Evolutionary conservation across 2,888 invertebrate genomes (phyloP), one percentile per base, ranked within the genome.

Genomic region (Stomorhina lunata): DNA sequence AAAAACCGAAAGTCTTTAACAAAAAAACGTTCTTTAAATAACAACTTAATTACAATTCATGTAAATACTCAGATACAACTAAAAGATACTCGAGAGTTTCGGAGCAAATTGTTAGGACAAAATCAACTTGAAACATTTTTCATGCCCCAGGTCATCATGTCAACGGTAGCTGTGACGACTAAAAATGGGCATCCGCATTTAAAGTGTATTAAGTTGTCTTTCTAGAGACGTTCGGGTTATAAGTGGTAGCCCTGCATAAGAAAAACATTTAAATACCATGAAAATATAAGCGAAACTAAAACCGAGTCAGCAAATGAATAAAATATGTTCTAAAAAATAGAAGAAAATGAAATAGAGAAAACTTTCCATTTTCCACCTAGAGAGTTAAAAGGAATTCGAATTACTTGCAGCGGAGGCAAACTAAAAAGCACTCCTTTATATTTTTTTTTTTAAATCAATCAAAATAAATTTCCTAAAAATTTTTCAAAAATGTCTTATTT

Each of bases 21-120:
- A 55, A 10, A 7, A 32, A 69, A 57, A 22, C 40, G 2, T 69
- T 37, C 59, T 48, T 61, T 37, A 63, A 63, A 73, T 53, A 63
- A 73, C 63, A 73, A 53, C 37, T 63, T 53, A 53, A 73, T 72
- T 72, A 61, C 34, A 50, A 25, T 25, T 59, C 34, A 25, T 45
- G 55, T 45, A 57, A 45, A 37, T 37, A 65, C 22, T 9, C n/a
- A 37, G 20, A 2, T 59, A 25, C 37, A 61, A 17, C 7, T 25
- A n/a, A 50, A 27, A 63, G 10, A 53, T 50, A 63, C 22, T 61
- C 43, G 29, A 63, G 27, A n/a, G n/a, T n/a, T n/a, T n/a, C n/a
- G n/a, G n/a, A n/a, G 63, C 50, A 43, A 73, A 63, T 73, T n/a
- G 37, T 2, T 9, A 12, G n/a, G 17, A 22, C 12, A 53, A 37